Conservation (phyloP, 2,888 invertebrate species). For the Anagyrus pseudococci region DNA sequence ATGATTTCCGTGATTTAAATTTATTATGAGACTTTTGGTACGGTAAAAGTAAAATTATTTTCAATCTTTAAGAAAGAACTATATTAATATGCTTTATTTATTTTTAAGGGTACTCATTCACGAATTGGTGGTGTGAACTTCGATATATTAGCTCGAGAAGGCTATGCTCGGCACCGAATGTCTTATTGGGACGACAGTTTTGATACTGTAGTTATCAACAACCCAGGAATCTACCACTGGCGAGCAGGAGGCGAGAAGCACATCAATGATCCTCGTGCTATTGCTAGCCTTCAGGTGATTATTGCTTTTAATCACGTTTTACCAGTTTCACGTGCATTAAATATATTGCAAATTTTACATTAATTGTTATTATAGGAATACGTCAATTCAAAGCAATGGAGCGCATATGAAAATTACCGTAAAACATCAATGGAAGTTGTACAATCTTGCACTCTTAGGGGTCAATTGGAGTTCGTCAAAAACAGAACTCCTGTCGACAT, state of each 20-base stretch:
- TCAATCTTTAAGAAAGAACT: background rate
- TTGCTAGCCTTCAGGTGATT: slow-evolving; percentile 79
- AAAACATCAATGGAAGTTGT: slow-evolving; percentile 89
- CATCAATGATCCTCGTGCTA: slow-evolving; percentile 89
- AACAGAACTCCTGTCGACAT: slow-evolving; percentile 82
- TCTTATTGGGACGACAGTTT: slow-evolving; percentile 73
- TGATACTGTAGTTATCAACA: slow-evolving; percentile 79
- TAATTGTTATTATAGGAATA: slow-evolving; percentile 75
- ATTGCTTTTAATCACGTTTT: background rate
- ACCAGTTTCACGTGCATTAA: background rate
- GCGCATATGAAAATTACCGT: slow-evolving; percentile 84
- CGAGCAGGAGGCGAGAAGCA: slow-evolving; percentile 96
- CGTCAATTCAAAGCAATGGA: slow-evolving; percentile 77
- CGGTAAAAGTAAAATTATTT: no score
- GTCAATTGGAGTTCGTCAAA: slow-evolving; percentile 87
- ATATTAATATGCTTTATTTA: slow-evolving; percentile 24
- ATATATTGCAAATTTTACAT: slow-evolving; percentile 4
- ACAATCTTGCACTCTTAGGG: slow-evolving; percentile 86
- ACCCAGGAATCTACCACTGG: slow-evolving; percentile 97
- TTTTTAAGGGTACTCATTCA: slow-evolving; percentile 69
- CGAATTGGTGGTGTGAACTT: slow-evolving; percentile 90
- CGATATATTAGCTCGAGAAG: slow-evolving; percentile 86
- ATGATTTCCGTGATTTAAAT: slow-evolving; percentile 50
- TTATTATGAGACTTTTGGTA: slow-evolving; percentile 42
- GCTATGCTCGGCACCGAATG: slow-evolving; percentile 79